Percentiles rank a stretch among this genome's conserved stretches.
phyloP scores from a whole-genome alignment of 2,888 invertebrate species.

The Creontiades dilutus region DNA sequence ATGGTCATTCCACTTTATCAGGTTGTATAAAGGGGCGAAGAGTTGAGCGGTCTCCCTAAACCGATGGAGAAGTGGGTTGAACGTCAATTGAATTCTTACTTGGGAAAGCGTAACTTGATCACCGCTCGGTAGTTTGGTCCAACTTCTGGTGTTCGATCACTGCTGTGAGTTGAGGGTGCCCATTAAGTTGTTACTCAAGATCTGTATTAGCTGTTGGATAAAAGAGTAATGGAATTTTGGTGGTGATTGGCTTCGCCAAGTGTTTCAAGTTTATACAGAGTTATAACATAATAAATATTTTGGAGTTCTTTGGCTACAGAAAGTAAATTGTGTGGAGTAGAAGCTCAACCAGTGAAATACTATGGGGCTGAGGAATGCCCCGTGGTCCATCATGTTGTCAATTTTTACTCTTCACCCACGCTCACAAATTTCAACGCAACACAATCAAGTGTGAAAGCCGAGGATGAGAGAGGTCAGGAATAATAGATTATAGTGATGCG shows the following conservation, averaged over 20 bases:
- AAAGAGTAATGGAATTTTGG: conserved; percentile 14
- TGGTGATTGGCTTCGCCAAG: conserved; percentile 5
- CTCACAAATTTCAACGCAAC: too few species aligned
- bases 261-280: conserved; percentile 22
- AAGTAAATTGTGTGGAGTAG: background rate
- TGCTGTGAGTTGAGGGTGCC: background rate
- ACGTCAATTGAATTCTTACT: conserved; percentile 33
- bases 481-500: too few species aligned
- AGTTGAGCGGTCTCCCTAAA: background rate
- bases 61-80: conserved; percentile 3
- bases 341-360: too few species aligned
- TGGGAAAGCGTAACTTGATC: background rate
- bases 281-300: background rate
- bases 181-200: conserved; percentile 9
- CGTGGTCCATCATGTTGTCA: too few species aligned
- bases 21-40: background rate
- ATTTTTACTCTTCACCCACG: too few species aligned
- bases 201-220: conserved; percentile 14
- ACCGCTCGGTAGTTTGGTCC: background rate
- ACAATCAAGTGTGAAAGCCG: too few species aligned
- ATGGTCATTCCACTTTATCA: background rate
- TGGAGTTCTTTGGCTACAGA: background rate
- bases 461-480: too few species aligned
- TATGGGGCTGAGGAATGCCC: too few species aligned
- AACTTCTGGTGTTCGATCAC: background rate